Conservation (phyloP, 2,113 vertebrate genomes). For the Lampris incognitus region DNA sequence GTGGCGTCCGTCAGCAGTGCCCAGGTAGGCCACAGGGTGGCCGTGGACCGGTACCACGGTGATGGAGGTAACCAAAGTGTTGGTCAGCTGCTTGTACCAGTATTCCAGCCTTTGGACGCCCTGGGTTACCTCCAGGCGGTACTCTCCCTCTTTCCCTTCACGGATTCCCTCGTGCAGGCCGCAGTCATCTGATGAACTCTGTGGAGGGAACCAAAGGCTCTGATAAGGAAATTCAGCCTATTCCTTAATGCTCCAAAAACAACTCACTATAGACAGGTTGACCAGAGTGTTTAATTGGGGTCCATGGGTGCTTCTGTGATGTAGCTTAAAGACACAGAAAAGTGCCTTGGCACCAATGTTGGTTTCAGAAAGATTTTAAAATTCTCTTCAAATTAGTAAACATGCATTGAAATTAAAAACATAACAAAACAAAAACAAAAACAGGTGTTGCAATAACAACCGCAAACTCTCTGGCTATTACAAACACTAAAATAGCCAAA, state of each 20-base stretch:
- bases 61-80: conserved; percentile 91
- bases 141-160: conserved; percentile 81
- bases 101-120: conserved; percentile 91
- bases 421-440: not conserved
- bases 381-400: not conserved
- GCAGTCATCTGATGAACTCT: conserved; percentile 92
- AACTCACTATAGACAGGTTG: not conserved
- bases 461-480: not conserved
- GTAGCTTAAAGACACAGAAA: no score
- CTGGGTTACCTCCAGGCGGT: conserved; percentile 92
- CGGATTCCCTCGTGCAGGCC: conserved; percentile 83
- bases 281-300: no score
- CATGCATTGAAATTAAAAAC: not conserved
- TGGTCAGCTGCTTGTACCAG: conserved; percentile 90
- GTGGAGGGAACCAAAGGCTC: conserved; percentile 72
- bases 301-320: no score
- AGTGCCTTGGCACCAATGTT: no score
- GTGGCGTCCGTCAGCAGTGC: conserved; percentile 90
- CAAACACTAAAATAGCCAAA: not conserved
- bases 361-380: not conserved
- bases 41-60: conserved; percentile 85
- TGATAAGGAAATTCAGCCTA: not conserved
- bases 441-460: no score
- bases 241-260: not conserved
- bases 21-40: conserved; percentile 91